phyloP scores from a whole-genome alignment of 1,140 invertebrate species.

The Lasioglossum albipes region DNA sequence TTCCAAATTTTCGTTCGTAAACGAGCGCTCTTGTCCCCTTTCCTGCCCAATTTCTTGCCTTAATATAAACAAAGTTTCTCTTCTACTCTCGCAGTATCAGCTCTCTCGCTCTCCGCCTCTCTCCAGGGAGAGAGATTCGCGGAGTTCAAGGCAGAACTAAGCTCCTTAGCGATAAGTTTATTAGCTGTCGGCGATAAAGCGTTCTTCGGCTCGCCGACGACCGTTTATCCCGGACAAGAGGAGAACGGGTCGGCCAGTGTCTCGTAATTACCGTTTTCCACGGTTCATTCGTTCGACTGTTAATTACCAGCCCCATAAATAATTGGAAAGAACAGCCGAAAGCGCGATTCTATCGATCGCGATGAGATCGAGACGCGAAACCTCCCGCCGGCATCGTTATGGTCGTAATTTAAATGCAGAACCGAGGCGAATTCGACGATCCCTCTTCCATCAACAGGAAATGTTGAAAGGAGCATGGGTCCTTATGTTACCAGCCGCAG shows the following conservation, averaged over 20 bases:
- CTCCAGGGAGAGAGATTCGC: not conserved
- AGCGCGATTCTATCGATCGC: not conserved
- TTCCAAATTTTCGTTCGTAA: too few species aligned
- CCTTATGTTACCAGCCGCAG: not conserved
- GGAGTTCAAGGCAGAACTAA: not conserved
- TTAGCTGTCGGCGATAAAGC: slow-evolving; percentile 14
- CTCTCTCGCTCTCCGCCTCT: too few species aligned
- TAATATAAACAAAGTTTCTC: too few species aligned
- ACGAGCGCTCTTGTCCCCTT: too few species aligned
- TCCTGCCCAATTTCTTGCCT: too few species aligned
- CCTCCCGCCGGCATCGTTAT: not conserved
- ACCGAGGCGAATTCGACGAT: not conserved
- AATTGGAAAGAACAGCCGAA: slow-evolving; percentile 6
- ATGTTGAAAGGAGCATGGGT: not conserved
- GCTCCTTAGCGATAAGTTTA: slow-evolving; percentile 28
- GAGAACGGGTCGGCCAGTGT: not conserved
- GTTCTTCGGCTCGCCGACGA: not conserved
- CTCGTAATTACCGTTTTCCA: slow-evolving; percentile 22
- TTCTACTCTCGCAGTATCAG: too few species aligned
- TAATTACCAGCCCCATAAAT: slow-evolving; percentile 24
- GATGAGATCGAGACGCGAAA: not conserved
- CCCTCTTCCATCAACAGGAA: not conserved
- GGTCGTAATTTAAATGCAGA: slow-evolving; percentile 28
- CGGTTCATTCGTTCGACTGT: slow-evolving; percentile 11
- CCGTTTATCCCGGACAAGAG: slow-evolving; percentile 22